Evolutionary conservation across 2,797 vertebrate species (phyloP).

Genomic region (Percopsis omiscomaycus): DNA sequence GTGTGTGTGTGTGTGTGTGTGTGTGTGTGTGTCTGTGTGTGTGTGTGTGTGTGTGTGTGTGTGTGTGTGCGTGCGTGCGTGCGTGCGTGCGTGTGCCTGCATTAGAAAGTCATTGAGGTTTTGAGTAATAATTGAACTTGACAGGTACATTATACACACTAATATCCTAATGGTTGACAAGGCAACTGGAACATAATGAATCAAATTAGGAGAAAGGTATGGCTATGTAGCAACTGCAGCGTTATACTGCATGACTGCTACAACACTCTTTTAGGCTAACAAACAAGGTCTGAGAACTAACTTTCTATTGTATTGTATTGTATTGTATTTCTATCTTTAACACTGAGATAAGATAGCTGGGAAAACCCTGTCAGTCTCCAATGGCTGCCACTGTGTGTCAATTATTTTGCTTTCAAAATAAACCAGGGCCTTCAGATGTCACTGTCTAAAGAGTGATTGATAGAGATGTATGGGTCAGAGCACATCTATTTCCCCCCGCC

Average conservation of each 20-base stretch:
- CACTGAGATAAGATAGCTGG: not conserved
- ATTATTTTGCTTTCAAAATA: not conserved
- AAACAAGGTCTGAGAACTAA: too few species aligned
- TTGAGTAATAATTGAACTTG: conserved; percentile 37
- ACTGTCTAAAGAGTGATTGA: not conserved
- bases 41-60: not conserved
- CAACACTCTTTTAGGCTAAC: too few species aligned
- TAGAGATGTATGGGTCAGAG: conserved; percentile 5
- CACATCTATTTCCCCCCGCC: not conserved
- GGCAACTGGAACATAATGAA: not conserved
- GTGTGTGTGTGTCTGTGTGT: conserved; percentile 13
- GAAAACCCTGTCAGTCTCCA: not conserved
- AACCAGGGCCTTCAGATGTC: not conserved
- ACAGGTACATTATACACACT: conserved; percentile 34
- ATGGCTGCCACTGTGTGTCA: not conserved
- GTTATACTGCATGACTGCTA: too few species aligned
- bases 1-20: conserved; percentile 1
- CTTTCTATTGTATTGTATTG: not conserved
- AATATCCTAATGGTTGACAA: conserved; percentile 21
- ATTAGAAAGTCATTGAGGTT: conserved; percentile 17
- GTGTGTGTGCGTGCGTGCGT: conserved; percentile 3
- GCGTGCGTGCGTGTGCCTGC: conserved; percentile 14
- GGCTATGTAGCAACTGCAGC: too few species aligned
- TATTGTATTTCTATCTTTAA: not conserved
- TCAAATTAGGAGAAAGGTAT: too few species aligned